A percentile compares a stretch with the other conserved stretches of the same genome.
phyloP scores from a whole-genome alignment of 2,888 invertebrate genomes.

The Thera obeliscata region DNA sequence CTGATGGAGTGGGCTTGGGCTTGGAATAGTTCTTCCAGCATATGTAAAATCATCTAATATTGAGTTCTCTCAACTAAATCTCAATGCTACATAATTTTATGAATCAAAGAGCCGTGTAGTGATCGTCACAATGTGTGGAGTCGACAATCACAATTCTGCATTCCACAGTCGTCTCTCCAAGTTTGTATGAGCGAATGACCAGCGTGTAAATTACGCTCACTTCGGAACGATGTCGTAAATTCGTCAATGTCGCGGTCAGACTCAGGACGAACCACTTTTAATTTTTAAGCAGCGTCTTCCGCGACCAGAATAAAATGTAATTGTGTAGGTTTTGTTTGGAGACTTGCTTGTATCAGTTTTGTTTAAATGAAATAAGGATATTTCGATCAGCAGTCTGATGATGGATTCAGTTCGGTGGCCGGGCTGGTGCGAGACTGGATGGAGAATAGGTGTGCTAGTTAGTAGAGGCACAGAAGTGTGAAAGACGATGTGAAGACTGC shows the following conservation, averaged over 20 bases:
- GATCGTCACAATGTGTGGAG: background rate
- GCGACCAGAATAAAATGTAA: conserved; percentile 50
- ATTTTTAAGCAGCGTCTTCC: conserved; percentile 54
- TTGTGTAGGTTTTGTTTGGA: background rate
- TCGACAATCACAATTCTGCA: conserved; percentile 14
- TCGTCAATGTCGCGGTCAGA: conserved; percentile 63
- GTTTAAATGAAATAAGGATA: background rate
- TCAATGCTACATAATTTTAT: too few relatives aligned
- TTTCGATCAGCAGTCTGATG: too few relatives aligned
- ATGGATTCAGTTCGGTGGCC: too few relatives aligned
- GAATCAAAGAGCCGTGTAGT: background rate
- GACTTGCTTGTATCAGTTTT: background rate
- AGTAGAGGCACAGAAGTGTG: too few relatives aligned
- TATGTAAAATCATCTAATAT: too few relatives aligned
- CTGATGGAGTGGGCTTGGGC: too few relatives aligned
- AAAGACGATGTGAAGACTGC: too few relatives aligned
- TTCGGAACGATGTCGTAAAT: conserved; percentile 58
- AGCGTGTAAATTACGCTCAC: conserved; percentile 43
- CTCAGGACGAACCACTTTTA: conserved; percentile 51
- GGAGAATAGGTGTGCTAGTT: too few relatives aligned
- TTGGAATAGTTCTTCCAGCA: too few relatives aligned
- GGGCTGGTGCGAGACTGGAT: too few relatives aligned
- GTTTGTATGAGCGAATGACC: conserved; percentile 28
- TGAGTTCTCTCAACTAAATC: too few relatives aligned
- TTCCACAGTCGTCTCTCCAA: conserved; percentile 16